These are phyloP conservation scores for Colletes collaris DNA, from an alignment of 2,888 invertebrate genomes.

Conservation along the genomic window DNA sequence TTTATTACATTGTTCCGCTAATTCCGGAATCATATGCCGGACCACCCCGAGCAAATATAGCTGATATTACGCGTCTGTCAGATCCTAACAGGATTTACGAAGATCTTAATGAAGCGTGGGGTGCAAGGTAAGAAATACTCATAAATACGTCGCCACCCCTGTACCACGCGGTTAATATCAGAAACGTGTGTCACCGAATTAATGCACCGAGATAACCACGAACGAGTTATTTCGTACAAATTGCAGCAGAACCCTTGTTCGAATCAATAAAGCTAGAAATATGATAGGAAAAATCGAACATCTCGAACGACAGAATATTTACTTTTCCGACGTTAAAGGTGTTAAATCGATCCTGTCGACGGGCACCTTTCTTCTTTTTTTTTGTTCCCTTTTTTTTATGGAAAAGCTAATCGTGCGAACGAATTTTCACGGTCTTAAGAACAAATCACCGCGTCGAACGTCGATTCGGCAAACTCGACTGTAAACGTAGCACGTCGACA, in stretches of 20 bases:
- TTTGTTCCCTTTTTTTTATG: not conserved
- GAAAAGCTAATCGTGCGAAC: conserved; percentile 1
- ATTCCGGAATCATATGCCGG: conserved; percentile 55
- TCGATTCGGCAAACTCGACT: conserved; percentile 39
- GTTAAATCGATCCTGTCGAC: not conserved
- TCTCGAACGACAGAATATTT: too few relatives aligned
- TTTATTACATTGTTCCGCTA: conserved; percentile 59
- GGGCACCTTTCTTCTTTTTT: too few relatives aligned
- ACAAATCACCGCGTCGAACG: conserved; percentile 13
- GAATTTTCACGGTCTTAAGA: not conserved
- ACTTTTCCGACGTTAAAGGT: too few relatives aligned
- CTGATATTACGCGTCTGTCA: conserved; percentile 63
- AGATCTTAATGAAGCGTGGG: conserved; percentile 66
- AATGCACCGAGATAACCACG: conserved; percentile 5
- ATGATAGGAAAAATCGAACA: too few relatives aligned
- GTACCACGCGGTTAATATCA: conserved; percentile 43
- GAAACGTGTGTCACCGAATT: conserved; percentile 40
- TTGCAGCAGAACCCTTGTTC: not conserved
- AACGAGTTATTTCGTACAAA: not conserved
- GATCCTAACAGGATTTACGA: conserved; percentile 64
- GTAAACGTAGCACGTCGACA: conserved; percentile 46
- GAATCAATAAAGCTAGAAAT: too few relatives aligned
- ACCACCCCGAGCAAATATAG: conserved; percentile 58
- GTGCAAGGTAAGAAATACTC: conserved; percentile 54
- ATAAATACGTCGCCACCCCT: conserved; percentile 52